Evolutionary conservation across 64 coral and sea anemone species (phyloP).

Genomic region (Actinia tenebrosa): DNA sequence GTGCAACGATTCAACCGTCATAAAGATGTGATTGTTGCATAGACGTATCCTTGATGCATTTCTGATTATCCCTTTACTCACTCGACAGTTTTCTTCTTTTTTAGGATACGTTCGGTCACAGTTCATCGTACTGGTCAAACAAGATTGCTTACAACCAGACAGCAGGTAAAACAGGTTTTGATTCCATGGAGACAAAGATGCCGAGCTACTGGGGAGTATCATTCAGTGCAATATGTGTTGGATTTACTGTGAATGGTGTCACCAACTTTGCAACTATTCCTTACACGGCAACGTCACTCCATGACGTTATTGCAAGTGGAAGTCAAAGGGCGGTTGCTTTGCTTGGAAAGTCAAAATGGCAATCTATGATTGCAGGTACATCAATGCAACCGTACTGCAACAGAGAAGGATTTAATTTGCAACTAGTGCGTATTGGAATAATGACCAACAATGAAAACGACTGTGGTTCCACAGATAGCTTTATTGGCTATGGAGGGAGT

Average conservation of each 20-base stretch:
- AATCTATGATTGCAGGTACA: constrained; percentile 1
- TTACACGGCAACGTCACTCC: constrained; percentile 2
- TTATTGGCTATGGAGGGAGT: neutral
- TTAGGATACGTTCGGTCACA: constrained; percentile 33
- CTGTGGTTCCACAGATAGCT: neutral
- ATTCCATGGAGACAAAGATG: constrained; percentile 34
- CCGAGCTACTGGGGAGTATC: constrained; percentile 39
- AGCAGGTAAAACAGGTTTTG: constrained; percentile 43
- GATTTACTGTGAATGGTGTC: constrained; percentile 14
- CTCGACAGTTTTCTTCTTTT: neutral
- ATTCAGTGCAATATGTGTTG: constrained; percentile 46
- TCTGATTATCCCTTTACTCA: neutral
- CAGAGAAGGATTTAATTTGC: constrained; percentile 5
- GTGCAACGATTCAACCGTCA: neutral
- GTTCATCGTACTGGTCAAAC: constrained; percentile 35
- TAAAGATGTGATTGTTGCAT: neutral
- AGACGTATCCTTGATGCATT: neutral
- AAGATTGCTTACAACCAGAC: constrained; percentile 39
- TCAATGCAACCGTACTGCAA: neutral
- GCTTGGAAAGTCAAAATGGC: neutral
- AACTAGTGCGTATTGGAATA: neutral
- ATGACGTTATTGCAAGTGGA: constrained; percentile 22
- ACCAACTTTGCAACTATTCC: constrained; percentile 13
- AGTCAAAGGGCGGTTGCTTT: neutral
- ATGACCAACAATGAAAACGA: neutral